Evolutionary conservation across 1,140 invertebrate species (phyloP).

Genomic region (Scaptomyza hsui): DNA sequence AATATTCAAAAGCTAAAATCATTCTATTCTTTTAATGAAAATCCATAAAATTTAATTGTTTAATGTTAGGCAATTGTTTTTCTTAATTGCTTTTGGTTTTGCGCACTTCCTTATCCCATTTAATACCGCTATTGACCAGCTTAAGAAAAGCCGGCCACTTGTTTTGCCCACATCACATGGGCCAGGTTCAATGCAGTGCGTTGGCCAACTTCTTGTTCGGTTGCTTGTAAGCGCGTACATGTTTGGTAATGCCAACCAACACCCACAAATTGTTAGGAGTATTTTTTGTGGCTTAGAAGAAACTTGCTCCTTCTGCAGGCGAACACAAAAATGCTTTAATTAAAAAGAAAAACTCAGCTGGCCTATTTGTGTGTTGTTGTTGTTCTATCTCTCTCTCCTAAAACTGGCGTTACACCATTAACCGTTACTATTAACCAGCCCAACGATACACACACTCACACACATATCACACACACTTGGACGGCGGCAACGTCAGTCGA

Average conservation of each 20-base stretch:
- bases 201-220: slow-evolving; percentile 30
- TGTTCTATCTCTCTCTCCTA: slow-evolving; percentile 7
- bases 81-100: neutral
- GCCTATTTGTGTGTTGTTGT: slow-evolving; percentile 56
- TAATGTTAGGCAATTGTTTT: neutral
- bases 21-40: no score
- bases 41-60: no score
- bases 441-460: slow-evolving; percentile 31
- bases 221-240: slow-evolving; percentile 20
- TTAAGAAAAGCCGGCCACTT: slow-evolving; percentile 14
- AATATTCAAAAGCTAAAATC: no score
- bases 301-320: slow-evolving; percentile 9
- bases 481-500: slow-evolving; percentile 55
- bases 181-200: slow-evolving; percentile 31
- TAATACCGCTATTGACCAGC: neutral
- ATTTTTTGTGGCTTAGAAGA: slow-evolving; percentile 21
- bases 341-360: slow-evolving; percentile 69
- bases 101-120: neutral
- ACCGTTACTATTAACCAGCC: slow-evolving; percentile 67
- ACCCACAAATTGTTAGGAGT: slow-evolving; percentile 55
- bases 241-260: slow-evolving; percentile 50
- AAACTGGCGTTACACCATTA: slow-evolving; percentile 65
- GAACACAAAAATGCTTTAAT: slow-evolving; percentile 71
- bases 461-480: neutral
- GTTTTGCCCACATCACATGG: slow-evolving; percentile 26